Evolutionary conservation across 2,113 vertebrate genomes (phyloP).

Genomic region (Rissa tridactyla): DNA sequence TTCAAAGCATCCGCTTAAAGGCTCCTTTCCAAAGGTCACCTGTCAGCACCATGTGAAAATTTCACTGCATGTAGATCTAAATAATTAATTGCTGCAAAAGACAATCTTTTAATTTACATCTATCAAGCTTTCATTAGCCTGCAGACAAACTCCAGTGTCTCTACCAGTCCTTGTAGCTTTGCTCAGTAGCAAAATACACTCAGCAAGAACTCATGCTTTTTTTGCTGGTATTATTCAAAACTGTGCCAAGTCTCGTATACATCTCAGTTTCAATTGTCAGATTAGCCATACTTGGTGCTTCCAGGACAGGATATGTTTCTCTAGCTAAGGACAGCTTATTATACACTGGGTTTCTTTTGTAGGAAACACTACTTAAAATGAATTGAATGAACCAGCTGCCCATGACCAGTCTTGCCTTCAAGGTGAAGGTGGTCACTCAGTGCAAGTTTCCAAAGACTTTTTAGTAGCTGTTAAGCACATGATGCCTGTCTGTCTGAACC

Average conservation of each 20-base stretch:
- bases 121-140: background rate
- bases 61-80: background rate
- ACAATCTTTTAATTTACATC: background rate
- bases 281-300: background rate
- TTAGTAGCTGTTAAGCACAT: background rate
- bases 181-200: background rate
- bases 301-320: background rate
- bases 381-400: background rate
- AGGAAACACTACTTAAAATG: background rate
- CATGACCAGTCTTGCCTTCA: background rate
- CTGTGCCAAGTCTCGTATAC: background rate
- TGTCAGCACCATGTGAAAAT: background rate
- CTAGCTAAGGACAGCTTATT: background rate
- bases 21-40: constrained; percentile 15
- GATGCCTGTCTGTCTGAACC: background rate
- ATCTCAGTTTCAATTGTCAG: background rate
- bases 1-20: background rate
- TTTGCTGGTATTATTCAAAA: background rate
- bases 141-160: background rate
- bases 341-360: background rate
- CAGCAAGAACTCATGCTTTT: background rate
- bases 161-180: background rate
- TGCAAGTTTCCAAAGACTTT: background rate
- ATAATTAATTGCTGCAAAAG: constrained; percentile 8
- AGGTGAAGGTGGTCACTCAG: background rate